Conservation (phyloP, 2,888 invertebrate species). For the Eristalis arbustorum region DNA sequence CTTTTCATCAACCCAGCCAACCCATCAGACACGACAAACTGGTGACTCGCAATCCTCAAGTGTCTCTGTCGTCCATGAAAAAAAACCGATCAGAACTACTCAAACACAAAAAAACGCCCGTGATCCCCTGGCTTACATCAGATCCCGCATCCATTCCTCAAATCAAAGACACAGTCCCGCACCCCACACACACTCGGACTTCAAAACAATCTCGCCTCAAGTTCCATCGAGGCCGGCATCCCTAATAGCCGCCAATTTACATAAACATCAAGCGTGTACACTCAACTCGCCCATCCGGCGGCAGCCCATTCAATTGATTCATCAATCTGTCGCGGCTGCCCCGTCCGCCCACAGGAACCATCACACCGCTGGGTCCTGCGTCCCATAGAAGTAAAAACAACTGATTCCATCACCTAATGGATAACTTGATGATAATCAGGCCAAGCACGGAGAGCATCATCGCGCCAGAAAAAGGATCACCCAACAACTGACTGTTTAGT, state of each 20-base stretch:
- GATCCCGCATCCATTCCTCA: no score
- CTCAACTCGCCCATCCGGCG: neutral
- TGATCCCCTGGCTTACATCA: no score
- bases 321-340: constrained; percentile 30
- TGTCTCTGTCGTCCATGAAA: no score
- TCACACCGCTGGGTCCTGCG: neutral
- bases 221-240: neutral
- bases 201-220: neutral
- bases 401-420: constrained; percentile 49
- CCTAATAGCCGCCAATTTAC: neutral
- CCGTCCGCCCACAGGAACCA: constrained; percentile 22
- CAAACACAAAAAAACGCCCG: no score
- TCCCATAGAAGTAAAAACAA: constrained; percentile 40
- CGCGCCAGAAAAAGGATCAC: constrained; percentile 35
- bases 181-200: no score
- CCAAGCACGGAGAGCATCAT: constrained; percentile 37
- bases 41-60: no score
- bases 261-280: constrained; percentile 5
- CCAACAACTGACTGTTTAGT: constrained; percentile 15
- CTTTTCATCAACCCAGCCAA: no score
- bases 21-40: no score
- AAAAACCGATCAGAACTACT: no score
- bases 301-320: constrained; percentile 31
- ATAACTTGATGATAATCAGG: constrained; percentile 51
- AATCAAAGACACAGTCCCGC: no score